Evolutionary conservation across 2,797 vertebrate genomes (phyloP).

Genomic region (Danio jaintianensis): DNA sequence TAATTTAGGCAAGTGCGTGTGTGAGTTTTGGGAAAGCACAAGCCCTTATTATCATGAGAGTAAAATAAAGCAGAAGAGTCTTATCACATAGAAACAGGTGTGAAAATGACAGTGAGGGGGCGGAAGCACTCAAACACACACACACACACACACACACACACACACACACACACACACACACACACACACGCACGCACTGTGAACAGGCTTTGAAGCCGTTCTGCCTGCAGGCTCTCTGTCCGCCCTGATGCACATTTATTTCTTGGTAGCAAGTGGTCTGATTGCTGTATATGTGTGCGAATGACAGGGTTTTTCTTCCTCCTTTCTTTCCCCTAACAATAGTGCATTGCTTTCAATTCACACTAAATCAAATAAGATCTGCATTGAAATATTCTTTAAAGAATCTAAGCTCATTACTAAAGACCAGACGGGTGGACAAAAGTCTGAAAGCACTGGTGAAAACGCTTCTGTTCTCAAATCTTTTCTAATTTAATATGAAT

Average conservation of each 20-base stretch:
- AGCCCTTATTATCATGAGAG: slow-evolving; percentile 64
- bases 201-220: slow-evolving; percentile 42
- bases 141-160: slow-evolving; percentile 28
- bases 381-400: not conserved
- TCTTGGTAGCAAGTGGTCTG: slow-evolving; percentile 39
- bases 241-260: slow-evolving; percentile 43
- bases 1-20: slow-evolving; percentile 9
- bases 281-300: slow-evolving; percentile 10
- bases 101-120: slow-evolving; percentile 62
- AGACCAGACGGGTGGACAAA: not conserved
- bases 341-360: not conserved
- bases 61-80: slow-evolving; percentile 57
- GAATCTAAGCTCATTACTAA: not conserved
- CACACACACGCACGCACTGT: slow-evolving; percentile 36
- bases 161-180: slow-evolving; percentile 36
- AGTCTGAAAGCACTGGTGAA: slow-evolving; percentile 11
- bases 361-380: slow-evolving; percentile 20
- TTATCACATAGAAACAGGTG: slow-evolving; percentile 61
- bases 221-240: slow-evolving; percentile 38
- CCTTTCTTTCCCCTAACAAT: slow-evolving; percentile 24
- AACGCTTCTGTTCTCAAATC: not conserved
- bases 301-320: slow-evolving; percentile 15
- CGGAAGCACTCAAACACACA: slow-evolving; percentile 20
- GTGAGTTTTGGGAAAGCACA: slow-evolving; percentile 53
- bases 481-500: not conserved